Base-by-base conservation (phyloP, 2,888 invertebrate species). In the Drosophila suboccidentalis region DNA sequence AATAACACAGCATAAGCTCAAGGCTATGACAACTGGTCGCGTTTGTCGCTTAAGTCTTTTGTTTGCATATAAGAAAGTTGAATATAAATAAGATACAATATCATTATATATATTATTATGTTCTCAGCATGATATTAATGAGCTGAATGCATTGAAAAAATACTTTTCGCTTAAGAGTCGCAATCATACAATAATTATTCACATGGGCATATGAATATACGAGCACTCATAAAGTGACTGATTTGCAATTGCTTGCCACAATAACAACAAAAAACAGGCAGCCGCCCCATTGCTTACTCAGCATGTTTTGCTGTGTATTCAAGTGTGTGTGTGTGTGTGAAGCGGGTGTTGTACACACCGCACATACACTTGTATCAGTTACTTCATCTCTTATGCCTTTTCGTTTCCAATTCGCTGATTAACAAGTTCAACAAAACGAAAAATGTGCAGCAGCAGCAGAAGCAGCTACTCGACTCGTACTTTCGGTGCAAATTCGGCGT, bases 351-450 rank as follows among this genome's bases (percentile, higher is more conserved):
- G 49, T 15, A 46, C 44, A 55, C 44, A 77, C 32, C 22, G 29
- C 41, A 69, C 54, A 74, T 60, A 63, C 67, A 70, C 62, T 67
- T 65, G 68, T 71, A 71, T 86, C 72, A 74, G 84, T 89, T 89
- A 80, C 89, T 86, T 80, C 84, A 80, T 83, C 78, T 83, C 71
- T 86, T 88, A 83, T 87, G 81, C 77, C 73, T 86, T 86, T 86
- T 89, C 70, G 89, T 84, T 85, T 85, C 85, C 85, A 90, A 86
- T 90, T 85, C 89, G 90, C 87, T 85, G 85, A 90, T 85, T 90
- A 85, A 85, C 85, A 85, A 85, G 90, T 86, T 90, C 85, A 90
- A 71, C 87, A 82, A 70, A 79, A 79, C 72, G 60, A 70, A 76
- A 68, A 73, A 79, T 75, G 61, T 73, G 85, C 82, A 71, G 66